Conservation (phyloP, 2,888 invertebrate genomes). For the Heliconius ethilla region DNA sequence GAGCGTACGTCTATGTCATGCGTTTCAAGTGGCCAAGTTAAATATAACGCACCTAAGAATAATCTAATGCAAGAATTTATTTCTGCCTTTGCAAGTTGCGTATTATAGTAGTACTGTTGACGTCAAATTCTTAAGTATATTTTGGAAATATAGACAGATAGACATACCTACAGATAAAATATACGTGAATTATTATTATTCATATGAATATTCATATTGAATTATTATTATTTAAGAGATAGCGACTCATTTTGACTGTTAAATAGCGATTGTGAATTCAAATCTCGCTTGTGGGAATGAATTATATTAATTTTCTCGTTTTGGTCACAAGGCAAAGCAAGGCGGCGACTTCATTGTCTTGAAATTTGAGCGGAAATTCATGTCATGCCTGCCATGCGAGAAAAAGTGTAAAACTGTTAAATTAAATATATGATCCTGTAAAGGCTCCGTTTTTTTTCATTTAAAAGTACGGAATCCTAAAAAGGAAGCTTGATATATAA, state of each 20-base stretch:
- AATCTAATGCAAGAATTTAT: conserved; percentile 3
- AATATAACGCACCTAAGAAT: conserved; percentile 17
- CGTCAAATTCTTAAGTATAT: not conserved
- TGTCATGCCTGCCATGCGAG: not conserved
- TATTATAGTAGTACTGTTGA: not conserved
- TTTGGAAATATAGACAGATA: not conserved
- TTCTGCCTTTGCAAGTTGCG: conserved; percentile 5
- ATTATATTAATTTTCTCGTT: not conserved
- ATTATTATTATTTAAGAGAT: too few relatives aligned
- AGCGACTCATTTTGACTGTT: not conserved
- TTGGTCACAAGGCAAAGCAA: not conserved
- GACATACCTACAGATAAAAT: not conserved
- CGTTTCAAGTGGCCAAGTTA: conserved; percentile 16
- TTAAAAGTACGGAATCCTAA: too few relatives aligned
- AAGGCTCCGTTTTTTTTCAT: too few relatives aligned
- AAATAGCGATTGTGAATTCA: not conserved
- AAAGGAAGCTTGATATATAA: too few relatives aligned
- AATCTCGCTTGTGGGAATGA: not conserved
- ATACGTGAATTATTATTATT: too few relatives aligned
- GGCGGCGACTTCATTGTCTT: not conserved
- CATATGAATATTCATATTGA: too few relatives aligned
- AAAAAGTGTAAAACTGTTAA: too few relatives aligned
- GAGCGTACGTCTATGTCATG: not conserved
- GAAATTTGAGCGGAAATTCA: not conserved
- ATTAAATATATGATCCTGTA: too few relatives aligned